Conservation (phyloP, 2,888 invertebrate species). For the Mesoligia furuncula region DNA sequence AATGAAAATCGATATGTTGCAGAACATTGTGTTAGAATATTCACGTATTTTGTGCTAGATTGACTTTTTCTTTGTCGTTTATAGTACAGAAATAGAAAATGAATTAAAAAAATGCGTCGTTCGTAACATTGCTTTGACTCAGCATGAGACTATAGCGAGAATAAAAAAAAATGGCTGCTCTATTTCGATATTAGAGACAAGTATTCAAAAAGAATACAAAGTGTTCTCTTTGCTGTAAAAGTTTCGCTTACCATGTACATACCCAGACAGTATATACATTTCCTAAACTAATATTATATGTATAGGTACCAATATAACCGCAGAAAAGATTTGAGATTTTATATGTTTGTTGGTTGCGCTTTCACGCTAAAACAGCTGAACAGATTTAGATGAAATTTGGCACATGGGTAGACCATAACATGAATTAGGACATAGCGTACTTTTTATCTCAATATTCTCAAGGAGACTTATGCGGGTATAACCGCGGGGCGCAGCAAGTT, state of each 20-base stretch:
- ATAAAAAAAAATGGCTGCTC: neutral
- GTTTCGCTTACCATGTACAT: neutral
- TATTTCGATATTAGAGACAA: neutral
- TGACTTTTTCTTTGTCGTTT: constrained; percentile 15
- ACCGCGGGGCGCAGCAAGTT: neutral
- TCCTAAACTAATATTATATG: neutral
- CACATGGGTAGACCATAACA: neutral
- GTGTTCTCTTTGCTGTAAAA: neutral
- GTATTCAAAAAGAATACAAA: neutral
- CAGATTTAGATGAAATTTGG: neutral
- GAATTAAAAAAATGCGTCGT: neutral
- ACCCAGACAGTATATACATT: neutral
- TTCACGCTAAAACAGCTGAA: neutral
- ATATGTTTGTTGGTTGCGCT: neutral
- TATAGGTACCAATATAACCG: neutral
- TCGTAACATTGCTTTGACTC: neutral
- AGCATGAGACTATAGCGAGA: neutral
- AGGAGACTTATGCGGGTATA: too few relatives aligned
- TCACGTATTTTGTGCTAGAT: constrained; percentile 16
- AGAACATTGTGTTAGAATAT: constrained; percentile 19
- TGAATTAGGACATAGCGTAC: neutral
- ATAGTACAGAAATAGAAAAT: neutral
- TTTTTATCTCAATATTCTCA: neutral
- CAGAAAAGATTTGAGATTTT: neutral
- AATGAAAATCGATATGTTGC: constrained; percentile 61